phyloP scores from a whole-genome alignment of 2,113 vertebrate species.

The Barnardius zonarius region DNA sequence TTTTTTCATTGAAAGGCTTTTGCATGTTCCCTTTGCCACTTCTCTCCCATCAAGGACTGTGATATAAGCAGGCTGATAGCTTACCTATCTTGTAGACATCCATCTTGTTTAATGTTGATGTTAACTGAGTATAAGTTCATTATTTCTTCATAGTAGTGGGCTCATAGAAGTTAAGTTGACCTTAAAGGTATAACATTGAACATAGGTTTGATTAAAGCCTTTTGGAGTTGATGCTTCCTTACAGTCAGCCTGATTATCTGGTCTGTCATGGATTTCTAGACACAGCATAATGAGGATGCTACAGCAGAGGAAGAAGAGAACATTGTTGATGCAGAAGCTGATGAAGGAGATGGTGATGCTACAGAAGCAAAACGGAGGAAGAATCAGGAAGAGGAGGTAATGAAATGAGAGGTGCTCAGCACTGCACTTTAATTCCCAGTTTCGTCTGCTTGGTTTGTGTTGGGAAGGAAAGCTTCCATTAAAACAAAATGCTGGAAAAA shows the following conservation, averaged over 20 bases:
- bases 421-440: neutral
- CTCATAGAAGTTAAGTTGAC: neutral
- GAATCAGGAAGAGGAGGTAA: slow-evolving; percentile 93
- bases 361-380: slow-evolving; percentile 82
- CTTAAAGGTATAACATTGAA: neutral
- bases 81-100: neutral
- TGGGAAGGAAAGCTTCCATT: neutral
- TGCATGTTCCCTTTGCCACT: neutral
- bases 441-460: neutral
- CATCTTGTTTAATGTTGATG: neutral
- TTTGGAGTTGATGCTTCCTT: neutral
- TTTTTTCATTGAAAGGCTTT: neutral
- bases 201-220: neutral
- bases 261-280: neutral
- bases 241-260: neutral
- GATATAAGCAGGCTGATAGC: neutral
- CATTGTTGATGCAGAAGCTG: slow-evolving; percentile 83
- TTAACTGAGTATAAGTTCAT: neutral
- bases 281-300: slow-evolving; percentile 56
- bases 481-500: neutral
- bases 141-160: neutral
- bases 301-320: slow-evolving; percentile 73
- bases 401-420: neutral
- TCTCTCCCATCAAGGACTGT: neutral
- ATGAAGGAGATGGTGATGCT: slow-evolving; percentile 93